phyloP scores from a whole-genome alignment of 2,888 invertebrate species.

The Acanthosepion esculentum region DNA sequence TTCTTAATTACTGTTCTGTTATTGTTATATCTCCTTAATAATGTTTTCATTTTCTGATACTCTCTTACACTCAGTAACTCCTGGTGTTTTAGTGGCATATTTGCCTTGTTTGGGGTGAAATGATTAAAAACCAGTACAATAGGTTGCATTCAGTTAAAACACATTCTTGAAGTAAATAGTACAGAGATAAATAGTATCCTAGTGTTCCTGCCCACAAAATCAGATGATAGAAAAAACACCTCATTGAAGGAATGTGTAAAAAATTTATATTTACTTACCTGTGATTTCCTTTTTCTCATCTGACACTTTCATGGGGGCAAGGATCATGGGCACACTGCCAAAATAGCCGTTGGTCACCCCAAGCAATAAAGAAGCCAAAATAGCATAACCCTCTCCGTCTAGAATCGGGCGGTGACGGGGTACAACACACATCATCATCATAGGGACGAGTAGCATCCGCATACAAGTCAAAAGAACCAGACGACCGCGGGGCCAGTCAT shows the following conservation, averaged over 20 bases:
- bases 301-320: slow-evolving; percentile 89
- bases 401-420: slow-evolving; percentile 86
- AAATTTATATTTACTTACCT: slow-evolving; percentile 78
- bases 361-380: slow-evolving; percentile 82
- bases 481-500: slow-evolving; percentile 88
- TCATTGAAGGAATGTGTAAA: not conserved
- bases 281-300: slow-evolving; percentile 90
- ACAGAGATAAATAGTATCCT: too few species aligned
- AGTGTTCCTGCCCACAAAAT: too few species aligned
- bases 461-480: slow-evolving; percentile 84
- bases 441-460: slow-evolving; percentile 85
- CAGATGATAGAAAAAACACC: not conserved
- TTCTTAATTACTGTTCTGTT: too few species aligned
- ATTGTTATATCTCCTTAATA: too few species aligned
- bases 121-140: too few species aligned
- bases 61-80: too few species aligned
- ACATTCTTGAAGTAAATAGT: too few species aligned
- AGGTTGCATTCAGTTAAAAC: too few species aligned
- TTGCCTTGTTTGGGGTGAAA: too few species aligned
- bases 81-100: too few species aligned
- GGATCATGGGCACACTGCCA: slow-evolving; percentile 93
- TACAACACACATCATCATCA: slow-evolving; percentile 87
- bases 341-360: slow-evolving; percentile 91
- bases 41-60: too few species aligned
- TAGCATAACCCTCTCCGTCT: slow-evolving; percentile 80